Percentiles rank a stretch among this genome's conserved stretches.
phyloP scores from a whole-genome alignment of 2,888 invertebrate genomes.

The Cephus rjabovi region DNA sequence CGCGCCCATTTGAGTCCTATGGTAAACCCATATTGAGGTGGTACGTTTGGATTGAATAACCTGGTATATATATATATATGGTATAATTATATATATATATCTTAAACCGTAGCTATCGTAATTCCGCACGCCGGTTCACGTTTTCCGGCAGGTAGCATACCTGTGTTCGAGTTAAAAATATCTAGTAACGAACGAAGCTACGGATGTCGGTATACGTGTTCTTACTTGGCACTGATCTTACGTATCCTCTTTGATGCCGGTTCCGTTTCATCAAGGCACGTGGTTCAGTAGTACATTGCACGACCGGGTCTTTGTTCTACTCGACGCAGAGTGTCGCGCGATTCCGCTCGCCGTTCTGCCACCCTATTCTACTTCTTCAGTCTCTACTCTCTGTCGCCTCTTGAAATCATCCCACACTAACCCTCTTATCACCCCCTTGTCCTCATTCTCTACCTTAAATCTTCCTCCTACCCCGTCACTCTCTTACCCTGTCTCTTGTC shows the following conservation, averaged over 20 bases:
- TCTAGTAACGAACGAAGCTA: not conserved
- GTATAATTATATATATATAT: too few species aligned
- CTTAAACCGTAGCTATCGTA: not conserved
- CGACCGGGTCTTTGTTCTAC: not conserved
- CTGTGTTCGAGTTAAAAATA: not conserved
- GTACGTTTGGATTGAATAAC: too few species aligned
- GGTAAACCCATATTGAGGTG: too few species aligned
- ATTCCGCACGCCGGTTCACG: not conserved
- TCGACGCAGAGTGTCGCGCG: not conserved
- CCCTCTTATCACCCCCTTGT: not conserved
- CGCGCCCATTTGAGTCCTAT: too few species aligned
- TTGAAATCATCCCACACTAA: not conserved
- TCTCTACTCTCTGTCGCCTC: not conserved
- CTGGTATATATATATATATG: too few species aligned
- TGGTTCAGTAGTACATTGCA: not conserved
- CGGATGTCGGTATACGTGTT: not conserved
- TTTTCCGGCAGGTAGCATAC: not conserved
- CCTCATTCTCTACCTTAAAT: not conserved
- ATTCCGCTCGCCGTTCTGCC: not conserved
- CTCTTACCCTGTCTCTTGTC: not conserved
- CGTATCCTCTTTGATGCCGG: not conserved
- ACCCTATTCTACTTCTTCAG: not conserved
- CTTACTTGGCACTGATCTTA: not conserved
- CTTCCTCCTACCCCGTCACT: not conserved
- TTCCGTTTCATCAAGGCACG: not conserved